Evolutionary conservation across 2,888 invertebrate species (phyloP), one percentile per base, ranked within the genome.

Genomic region (Rotaria socialis): DNA sequence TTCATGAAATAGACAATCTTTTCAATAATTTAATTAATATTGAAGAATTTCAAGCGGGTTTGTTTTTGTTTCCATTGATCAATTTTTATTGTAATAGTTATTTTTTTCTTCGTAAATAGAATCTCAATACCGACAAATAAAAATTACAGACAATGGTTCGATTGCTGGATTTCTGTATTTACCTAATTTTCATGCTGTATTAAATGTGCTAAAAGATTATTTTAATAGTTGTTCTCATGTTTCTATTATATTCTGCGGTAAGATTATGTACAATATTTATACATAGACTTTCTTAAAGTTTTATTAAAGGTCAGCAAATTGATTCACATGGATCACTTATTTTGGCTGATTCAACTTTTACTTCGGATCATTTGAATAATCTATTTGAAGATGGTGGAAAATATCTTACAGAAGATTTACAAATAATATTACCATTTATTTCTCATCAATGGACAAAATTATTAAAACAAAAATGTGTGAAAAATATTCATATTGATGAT

Each of bases 51-150:
- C 43, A 80, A 80, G 24, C 24, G 14, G 80, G 80, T 80, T 35
- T 35, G 19, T 67, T 16, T 24, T 67, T 27, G 5, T 14, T 19
- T 4, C 16, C 10, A n/a, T 50, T n/a, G 14, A 52, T 14, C 10
- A 52, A 58, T 27, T n/a, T 60, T 14, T 27, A 11, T n/a, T 14
- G 7, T 7, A 11, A n/a, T n/a, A n/a, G n/a, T 10, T n/a, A 43
- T 41, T 43, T 19, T 75, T 7, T 41, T 75, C 27, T 1, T 1
- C 2, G 0, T 35, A 16, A 80, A 80, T 47, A 80, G 80, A 80
- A 47, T 80, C 80, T 11, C 80, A 80, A 80, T 80, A 80, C 47
- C 80, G 80, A 24, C 80, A 80, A 80, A 80, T 80, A 47, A 16
- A 11, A 47, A 47, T 11, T 80, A 10, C 24, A 2, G 80, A 80